Base-by-base conservation (phyloP, 2,888 invertebrate species). In the Melipona bicolor region DNA sequence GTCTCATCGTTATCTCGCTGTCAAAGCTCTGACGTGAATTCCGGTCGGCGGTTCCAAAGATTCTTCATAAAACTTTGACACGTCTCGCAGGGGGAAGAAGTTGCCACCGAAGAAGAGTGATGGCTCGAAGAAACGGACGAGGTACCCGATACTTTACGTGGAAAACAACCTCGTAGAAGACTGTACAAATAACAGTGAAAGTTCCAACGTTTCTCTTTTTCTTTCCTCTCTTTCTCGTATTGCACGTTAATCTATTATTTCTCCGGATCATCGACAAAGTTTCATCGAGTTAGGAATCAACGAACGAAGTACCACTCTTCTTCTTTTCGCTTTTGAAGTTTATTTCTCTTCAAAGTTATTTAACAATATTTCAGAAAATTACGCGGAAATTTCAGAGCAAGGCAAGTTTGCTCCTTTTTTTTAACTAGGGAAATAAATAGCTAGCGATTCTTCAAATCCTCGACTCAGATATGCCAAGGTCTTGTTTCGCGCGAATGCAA, bases 1-100 rank as follows among this genome's bases (percentile, higher is more conserved):
- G 62, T 77, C 50, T 62, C 70, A 24, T 52, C 50, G 56, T 73
- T 81, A 77, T 52, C 61, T 81, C 74, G 78, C 54, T 65, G 70
- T 56, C 69, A 70, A 54, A 70, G 4, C 3, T 27, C 21, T 27
- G 32, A 36, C 56, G 17, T 36, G 61, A 68, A 69, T 21, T 67
- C 43, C 0, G 11, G 21, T 32, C 17, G 43, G 43, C n/a, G 32
- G 54, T 62, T 50, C 43, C 52, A n/a, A 67, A 59, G 32, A 67
- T 67, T 54, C 61, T 54, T n/a, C 27, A 13, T 15, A 21, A 52
- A 77, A 83, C 43, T 83, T 71, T 19, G 52, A 50, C n/a, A 9
- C 27, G 11, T 19, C 19, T 19, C 6, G 19, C 19, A n/a, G 24
- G 13, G 4, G 15, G 49, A 49, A 70, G 11, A 83, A 81, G 69